phyloP scores from a whole-genome alignment of 2,888 invertebrate species.

The Alloscopus bannaensis region DNA sequence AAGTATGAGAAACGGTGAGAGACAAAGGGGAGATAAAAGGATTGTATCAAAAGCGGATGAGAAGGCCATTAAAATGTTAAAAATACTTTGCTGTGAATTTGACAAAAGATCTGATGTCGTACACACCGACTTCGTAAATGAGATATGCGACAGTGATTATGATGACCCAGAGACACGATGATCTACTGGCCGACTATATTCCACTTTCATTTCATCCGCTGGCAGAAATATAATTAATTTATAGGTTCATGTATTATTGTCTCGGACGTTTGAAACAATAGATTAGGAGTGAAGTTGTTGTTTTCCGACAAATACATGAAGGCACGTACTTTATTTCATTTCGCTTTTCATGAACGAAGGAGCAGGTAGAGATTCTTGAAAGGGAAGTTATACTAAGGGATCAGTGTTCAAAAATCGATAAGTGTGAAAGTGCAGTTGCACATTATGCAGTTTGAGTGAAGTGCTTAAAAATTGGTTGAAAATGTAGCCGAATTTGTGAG shows the following conservation, averaged over 20 bases:
- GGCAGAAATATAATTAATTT: background rate
- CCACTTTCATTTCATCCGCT: conserved; percentile 55
- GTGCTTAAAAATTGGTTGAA: too few relatives aligned
- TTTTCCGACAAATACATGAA: background rate
- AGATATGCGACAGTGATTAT: conserved; percentile 32
- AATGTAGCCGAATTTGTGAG: too few relatives aligned
- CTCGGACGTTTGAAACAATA: conserved; percentile 1
- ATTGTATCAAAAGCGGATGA: background rate
- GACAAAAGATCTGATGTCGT: conserved; percentile 6
- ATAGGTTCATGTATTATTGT: conserved; percentile 4
- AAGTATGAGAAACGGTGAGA: too few relatives aligned
- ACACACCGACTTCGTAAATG: conserved; percentile 1
- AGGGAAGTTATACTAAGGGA: background rate
- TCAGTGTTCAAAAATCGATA: too few relatives aligned
- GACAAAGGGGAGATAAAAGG: background rate
- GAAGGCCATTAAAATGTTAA: conserved; percentile 12
- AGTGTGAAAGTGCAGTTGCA: too few relatives aligned
- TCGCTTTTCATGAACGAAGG: conserved; percentile 43
- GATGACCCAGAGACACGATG: conserved; percentile 52
- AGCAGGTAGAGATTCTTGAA: background rate
- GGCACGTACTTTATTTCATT: conserved; percentile 41
- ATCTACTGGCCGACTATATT: conserved; percentile 51
- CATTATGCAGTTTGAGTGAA: too few relatives aligned
- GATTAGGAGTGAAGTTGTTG: background rate
- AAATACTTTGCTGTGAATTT: background rate